These are phyloP conservation scores for Scaptodrosophila latifasciaeformis DNA, from an alignment of 2,888 invertebrate genomes.

Conservation along the genomic window DNA sequence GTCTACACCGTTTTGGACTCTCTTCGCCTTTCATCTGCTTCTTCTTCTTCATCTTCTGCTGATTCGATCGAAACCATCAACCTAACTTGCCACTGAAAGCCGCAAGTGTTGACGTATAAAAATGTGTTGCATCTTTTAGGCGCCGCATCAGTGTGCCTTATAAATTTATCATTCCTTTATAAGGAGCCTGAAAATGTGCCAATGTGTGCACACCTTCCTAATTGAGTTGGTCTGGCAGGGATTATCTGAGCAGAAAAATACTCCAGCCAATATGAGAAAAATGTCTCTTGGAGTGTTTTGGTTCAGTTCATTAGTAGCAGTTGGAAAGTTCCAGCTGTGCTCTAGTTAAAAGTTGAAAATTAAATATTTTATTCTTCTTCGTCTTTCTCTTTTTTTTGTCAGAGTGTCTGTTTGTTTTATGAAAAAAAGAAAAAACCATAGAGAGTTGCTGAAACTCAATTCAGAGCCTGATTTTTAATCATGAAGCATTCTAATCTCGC, in stretches of 20 bases:
- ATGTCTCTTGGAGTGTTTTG: slow-evolving; percentile 10
- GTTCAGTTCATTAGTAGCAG: slow-evolving; percentile 41
- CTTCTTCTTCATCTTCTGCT: no score
- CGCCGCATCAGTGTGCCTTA: slow-evolving; percentile 25
- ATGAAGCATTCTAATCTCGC: slow-evolving; percentile 54
- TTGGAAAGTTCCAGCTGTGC: slow-evolving; percentile 3
- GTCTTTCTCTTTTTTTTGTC: slow-evolving; percentile 8
- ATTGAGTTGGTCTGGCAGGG: no score
- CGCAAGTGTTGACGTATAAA: slow-evolving; percentile 42
- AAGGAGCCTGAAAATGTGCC: no score
- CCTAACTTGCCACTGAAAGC: slow-evolving; percentile 1
- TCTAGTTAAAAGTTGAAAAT: neutral
- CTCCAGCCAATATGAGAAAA: neutral
- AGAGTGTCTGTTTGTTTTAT: no score
- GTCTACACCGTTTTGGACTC: no score
- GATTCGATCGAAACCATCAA: neutral
- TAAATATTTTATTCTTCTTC: neutral
- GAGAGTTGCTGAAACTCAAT: no score
- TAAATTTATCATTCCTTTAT: slow-evolving; percentile 41
- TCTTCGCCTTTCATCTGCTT: neutral
- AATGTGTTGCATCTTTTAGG: slow-evolving; percentile 51
- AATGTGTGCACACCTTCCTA: no score
- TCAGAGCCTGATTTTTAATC: neutral
- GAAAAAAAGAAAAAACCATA: neutral
- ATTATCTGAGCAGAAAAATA: no score